phyloP scores from a whole-genome alignment of 2,113 vertebrate species.

The Xiphophorus couchianus region DNA sequence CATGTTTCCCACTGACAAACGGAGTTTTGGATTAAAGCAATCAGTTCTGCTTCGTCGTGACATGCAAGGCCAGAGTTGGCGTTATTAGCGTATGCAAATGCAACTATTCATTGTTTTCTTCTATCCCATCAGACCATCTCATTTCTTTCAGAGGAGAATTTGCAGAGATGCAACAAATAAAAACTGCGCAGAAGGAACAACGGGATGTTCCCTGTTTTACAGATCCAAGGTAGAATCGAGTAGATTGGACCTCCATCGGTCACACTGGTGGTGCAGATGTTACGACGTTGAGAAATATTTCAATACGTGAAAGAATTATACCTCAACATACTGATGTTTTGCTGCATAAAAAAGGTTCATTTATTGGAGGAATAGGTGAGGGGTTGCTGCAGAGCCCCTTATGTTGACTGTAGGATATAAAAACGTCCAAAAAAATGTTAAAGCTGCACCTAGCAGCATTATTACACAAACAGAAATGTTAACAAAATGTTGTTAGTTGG shows the following conservation, averaged over 20 bases:
- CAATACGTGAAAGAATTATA: no score
- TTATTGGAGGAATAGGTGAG: no score
- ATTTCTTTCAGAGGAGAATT: background rate
- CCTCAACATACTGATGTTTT: no score
- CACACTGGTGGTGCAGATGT: background rate
- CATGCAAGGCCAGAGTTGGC: conserved; percentile 32
- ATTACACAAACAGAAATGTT: no score
- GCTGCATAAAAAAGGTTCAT: no score
- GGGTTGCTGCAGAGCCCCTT: no score
- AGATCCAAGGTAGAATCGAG: no score
- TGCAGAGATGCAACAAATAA: no score
- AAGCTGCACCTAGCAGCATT: no score
- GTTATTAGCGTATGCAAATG: conserved; percentile 35
- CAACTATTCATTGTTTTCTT: conserved; percentile 36
- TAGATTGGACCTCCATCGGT: conserved; percentile 5
- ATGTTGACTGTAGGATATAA: no score
- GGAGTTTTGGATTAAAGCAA: conserved; percentile 52
- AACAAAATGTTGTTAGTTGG: no score
- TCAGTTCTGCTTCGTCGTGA: conserved; percentile 46
- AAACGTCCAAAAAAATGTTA: no score
- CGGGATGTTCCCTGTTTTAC: background rate
- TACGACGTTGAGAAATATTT: background rate
- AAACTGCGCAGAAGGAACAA: background rate
- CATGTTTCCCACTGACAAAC: conserved; percentile 32
- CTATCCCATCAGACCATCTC: conserved; percentile 6